A percentile compares a stretch with the other conserved stretches of the same genome.
Conservation (phyloP, 1,140 invertebrate genomes). For the Scylla paramamosain region DNA sequence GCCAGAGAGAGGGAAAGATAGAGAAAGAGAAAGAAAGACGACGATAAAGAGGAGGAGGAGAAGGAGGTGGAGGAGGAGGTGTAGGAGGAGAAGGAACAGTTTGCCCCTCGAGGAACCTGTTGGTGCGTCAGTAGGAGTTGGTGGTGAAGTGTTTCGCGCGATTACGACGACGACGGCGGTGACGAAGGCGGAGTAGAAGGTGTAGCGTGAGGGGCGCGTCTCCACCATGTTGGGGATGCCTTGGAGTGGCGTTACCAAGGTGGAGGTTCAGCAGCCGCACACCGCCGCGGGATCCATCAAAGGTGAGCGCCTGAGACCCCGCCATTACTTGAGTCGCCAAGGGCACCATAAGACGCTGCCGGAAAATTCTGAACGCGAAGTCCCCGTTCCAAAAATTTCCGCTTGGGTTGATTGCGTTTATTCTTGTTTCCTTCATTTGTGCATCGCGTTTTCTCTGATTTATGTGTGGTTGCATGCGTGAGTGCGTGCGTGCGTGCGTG, state of each 20-base stretch:
- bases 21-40: neutral
- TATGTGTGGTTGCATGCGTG: neutral
- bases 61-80: neutral
- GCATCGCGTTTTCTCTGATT: neutral
- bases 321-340: too few species aligned
- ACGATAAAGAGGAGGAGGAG: slow-evolving; percentile 23
- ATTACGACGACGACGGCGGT: neutral
- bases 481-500: too few species aligned
- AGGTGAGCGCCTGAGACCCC: slow-evolving; percentile 37
- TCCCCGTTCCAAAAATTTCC: too few species aligned
- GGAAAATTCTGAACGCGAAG: too few species aligned
- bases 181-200: neutral
- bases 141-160: neutral
- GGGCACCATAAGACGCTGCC: too few species aligned
- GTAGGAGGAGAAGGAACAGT: neutral
- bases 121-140: neutral
- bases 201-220: neutral
- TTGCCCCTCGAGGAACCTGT: neutral
- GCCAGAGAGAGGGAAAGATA: neutral
- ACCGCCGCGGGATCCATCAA: slow-evolving; percentile 68
- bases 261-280: slow-evolving; percentile 67
- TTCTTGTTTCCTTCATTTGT: too few species aligned
- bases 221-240: slow-evolving; percentile 69
- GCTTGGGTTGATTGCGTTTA: too few species aligned
- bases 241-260: slow-evolving; percentile 64